These are phyloP conservation scores for Danio kyathit DNA, from an alignment of 2,797 vertebrate species.

Conservation along the genomic window DNA sequence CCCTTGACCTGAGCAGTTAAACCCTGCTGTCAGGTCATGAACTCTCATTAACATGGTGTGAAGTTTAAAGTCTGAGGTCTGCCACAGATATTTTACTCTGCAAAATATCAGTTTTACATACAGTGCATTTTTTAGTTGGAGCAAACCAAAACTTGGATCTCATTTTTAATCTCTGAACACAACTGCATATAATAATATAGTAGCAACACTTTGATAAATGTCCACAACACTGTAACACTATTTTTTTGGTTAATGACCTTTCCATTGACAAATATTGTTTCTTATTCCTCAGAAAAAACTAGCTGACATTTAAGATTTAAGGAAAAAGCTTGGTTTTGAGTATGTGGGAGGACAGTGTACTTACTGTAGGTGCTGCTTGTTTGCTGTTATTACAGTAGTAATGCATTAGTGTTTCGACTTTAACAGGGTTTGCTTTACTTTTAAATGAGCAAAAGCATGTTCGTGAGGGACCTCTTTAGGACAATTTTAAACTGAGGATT, in stretches of 20 bases:
- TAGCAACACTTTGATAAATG: background rate
- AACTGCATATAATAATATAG: background rate
- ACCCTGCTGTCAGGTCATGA: constrained; percentile 26
- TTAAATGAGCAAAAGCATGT: background rate
- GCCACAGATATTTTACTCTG: background rate
- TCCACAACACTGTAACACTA: background rate
- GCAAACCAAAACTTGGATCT: background rate
- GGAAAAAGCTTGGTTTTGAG: background rate
- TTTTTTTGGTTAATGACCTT: background rate
- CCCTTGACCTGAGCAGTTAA: constrained; percentile 42
- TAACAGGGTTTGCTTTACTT: background rate
- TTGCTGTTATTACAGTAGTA: background rate
- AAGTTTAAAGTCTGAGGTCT: constrained; percentile 15
- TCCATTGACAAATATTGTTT: background rate
- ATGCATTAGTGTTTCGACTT: background rate
- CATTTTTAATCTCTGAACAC: background rate
- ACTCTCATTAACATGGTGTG: constrained; percentile 33
- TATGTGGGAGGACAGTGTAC: background rate
- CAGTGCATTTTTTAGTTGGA: background rate
- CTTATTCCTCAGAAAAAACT: background rate
- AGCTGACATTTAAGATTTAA: background rate
- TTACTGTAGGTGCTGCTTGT: background rate
- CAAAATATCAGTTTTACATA: constrained; percentile 3
- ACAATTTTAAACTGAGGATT: background rate
- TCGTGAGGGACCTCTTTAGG: background rate